Evolutionary conservation across 2,888 invertebrate species (phyloP), one percentile per base, ranked within the genome.

Genomic region (Allophyes oxyacanthae): DNA sequence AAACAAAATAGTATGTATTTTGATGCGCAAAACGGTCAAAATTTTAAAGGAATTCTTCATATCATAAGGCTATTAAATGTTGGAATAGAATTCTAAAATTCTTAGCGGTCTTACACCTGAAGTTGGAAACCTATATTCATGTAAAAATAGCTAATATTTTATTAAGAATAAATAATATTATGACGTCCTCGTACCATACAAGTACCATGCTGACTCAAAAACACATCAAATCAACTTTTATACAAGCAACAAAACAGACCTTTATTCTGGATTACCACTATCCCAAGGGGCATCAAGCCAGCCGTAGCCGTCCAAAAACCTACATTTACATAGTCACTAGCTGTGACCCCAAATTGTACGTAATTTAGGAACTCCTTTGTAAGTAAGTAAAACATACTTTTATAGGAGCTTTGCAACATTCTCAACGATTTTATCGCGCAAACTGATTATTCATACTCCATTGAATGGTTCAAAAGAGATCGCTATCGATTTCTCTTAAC

Each of bases 271-370:
- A 75, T 75, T 61, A 72, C 51, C 72, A 61, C 48, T 30, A 53
- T 54, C 72, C 69, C 69, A 8, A 26, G 52, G 38, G 72, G 64
- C 53, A 20, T 72, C 64, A 48, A 55, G 43, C 45, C 36, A 60
- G 49, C 46, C 44, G 56, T 26, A 64, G 34, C 43, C 56, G 53
- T 67, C 64, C 57, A 44, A 71, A 73, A 60, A 60, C 53, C 61
- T 65, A 65, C 62, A 59, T 76, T 62, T 69, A 62, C 59, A 72
- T 64, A 60, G 52, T 48, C 52, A 52, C 56, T 51, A 51, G 54
- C 58, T 44, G 63, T 51, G 59, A 52, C 54, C 65, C 69, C 37
- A 59, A 72, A 75, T 60, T 61, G 55, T 71, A 58, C 40, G 50
- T 61, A 50, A 58, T 58, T 58, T 58, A 61, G 49, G 45, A 65